Base-by-base conservation (phyloP, 2,797 vertebrate species). In the Pseudotriccus pelzelni region DNA sequence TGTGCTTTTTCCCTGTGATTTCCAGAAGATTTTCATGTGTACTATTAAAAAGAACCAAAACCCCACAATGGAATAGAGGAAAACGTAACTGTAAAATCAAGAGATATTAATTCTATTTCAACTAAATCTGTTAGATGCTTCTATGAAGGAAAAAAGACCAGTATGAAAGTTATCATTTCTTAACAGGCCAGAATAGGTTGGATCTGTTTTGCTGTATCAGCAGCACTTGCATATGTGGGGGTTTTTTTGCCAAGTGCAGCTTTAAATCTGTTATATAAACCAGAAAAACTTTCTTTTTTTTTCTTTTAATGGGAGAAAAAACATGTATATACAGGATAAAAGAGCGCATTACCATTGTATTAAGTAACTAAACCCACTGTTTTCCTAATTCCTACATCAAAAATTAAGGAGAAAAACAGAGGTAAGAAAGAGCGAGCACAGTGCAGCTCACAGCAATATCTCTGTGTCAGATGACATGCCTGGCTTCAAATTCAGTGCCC, bases 21-120 rank as follows among this genome's bases (percentile, higher is more conserved):
- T 84, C 23, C 70, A 69, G 32, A 78, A 63, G 28, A 74, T 36
- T 55, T 74, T 73, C 14, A 49, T 3, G 4, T 34, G 22, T n/a
- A 17, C 13, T 52, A 14, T 52, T 52, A 63, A 60, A 70, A 78
- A 17, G 37, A 37, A 53, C 10, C 4, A 39, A 60, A 74, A 14
- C 0, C 1, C 16, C 23, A 59, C 0, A 0, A 39, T 21, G 28
- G 36, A 59, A 63, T 1, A 68, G 30, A 87, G 17, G 37, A 84
- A 64, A 74, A 74, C 2, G 5, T n/a, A 41, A 36, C 10, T 47
- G n/a, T 47, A 49, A 81, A 77, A 59, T 50, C 34, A 77, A 52
- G 49, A 73, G 55, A 46, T 37, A 43, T 47, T n/a, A 27, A 67
- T 49, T 84, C 41, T 41, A 2, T 37, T 37, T 62, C 27, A 56